phyloP scores from a whole-genome alignment of 2,113 vertebrate genomes.

The Semnornis frantzii region DNA sequence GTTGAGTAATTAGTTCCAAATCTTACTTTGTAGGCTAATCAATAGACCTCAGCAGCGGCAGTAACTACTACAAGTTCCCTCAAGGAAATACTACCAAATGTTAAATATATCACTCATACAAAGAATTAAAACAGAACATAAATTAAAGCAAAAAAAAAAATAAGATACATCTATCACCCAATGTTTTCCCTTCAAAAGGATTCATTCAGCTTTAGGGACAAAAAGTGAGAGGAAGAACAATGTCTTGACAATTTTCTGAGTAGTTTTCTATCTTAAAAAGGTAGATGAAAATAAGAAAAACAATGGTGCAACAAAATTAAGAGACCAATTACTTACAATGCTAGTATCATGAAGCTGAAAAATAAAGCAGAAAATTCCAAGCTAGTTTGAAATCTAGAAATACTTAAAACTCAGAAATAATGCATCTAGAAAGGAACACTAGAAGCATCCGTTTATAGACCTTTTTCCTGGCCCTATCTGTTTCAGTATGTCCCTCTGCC shows the following conservation, averaged over 20 bases:
- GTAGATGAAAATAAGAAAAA: background rate
- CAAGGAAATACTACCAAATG: background rate
- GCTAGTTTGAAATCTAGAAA: background rate
- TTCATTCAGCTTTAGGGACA: background rate
- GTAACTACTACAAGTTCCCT: background rate
- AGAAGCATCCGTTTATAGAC: background rate
- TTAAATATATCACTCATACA: background rate
- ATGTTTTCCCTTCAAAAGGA: background rate
- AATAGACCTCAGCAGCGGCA: background rate
- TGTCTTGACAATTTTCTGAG: background rate
- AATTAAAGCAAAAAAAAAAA: background rate
- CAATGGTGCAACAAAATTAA: background rate
- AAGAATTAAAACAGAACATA: background rate
- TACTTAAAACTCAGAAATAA: background rate
- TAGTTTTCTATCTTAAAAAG: background rate
- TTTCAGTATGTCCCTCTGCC: background rate
- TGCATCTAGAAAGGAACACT: background rate
- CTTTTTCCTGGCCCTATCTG: background rate
- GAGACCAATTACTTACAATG: background rate
- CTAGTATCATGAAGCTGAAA: background rate
- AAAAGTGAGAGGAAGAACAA: background rate
- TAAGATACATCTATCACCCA: background rate
- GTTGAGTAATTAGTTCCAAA: background rate
- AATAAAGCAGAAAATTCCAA: background rate
- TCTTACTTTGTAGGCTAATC: background rate